phyloP scores from a whole-genome alignment of 1,140 invertebrate species.

The Cherax destructor region DNA sequence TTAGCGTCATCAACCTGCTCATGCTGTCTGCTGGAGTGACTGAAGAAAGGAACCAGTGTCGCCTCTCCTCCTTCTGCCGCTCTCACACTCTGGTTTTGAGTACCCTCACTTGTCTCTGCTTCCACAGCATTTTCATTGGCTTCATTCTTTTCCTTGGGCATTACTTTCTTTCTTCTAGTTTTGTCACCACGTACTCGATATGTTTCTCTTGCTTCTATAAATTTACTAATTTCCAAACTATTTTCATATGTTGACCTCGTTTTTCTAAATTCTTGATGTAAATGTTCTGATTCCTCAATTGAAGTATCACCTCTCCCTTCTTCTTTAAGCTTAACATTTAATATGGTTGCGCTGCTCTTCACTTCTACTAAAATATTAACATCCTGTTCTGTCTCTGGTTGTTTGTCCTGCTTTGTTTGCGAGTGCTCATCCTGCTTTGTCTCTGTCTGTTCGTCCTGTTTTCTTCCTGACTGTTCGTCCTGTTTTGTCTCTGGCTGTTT shows the following conservation, averaged over 20 bases:
- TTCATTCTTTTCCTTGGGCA: neutral
- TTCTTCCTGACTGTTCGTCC: too few relatives aligned
- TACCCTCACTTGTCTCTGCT: neutral
- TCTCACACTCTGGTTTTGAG: neutral
- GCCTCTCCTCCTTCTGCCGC: neutral
- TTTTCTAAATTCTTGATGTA: neutral
- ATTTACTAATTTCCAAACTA: neutral
- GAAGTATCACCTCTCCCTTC: neutral
- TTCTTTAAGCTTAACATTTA: neutral
- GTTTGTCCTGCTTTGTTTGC: neutral
- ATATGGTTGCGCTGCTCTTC: neutral
- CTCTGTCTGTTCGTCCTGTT: too few relatives aligned
- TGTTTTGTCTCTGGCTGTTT: too few relatives aligned
- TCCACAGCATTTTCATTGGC: neutral
- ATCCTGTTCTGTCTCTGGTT: neutral
- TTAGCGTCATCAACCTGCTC: neutral
- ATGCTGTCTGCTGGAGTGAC: neutral
- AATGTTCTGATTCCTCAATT: neutral
- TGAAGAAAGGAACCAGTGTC: neutral
- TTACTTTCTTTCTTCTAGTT: neutral
- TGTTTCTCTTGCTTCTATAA: neutral
- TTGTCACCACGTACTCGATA: neutral
- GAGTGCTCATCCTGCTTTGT: neutral
- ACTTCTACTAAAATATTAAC: neutral
- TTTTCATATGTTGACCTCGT: neutral